These are phyloP conservation scores for Pantherophis alleghaniensis DNA, from an alignment of 2,797 vertebrate species.

Conservation along the genomic window DNA sequence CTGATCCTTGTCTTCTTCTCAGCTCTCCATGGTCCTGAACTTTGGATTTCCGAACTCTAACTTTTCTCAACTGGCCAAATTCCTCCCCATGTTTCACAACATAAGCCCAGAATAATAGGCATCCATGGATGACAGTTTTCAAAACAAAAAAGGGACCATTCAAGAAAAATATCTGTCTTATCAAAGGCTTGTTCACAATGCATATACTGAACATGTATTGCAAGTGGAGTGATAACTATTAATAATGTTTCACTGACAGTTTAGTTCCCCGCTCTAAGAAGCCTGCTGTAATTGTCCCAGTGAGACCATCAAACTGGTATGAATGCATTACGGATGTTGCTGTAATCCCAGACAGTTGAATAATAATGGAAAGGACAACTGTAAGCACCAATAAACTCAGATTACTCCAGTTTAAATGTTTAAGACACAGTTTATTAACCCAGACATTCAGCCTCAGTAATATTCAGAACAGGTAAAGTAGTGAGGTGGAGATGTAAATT, in stretches of 20 bases:
- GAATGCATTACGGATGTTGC: background rate
- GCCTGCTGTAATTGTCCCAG: background rate
- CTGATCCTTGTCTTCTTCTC: background rate
- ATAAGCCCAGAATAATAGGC: background rate
- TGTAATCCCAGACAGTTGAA: background rate
- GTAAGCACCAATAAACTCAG: background rate
- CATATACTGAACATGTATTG: background rate
- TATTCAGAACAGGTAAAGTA: background rate
- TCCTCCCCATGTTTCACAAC: background rate
- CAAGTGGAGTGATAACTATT: background rate
- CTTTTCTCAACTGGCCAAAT: background rate
- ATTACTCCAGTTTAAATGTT: background rate
- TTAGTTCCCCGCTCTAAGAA: background rate
- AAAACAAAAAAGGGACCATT: background rate
- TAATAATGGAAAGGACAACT: background rate
- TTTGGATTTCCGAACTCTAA: background rate
- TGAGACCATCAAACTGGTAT: background rate
- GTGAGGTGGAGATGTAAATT: background rate
- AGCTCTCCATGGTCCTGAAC: background rate
- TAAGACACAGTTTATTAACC: background rate
- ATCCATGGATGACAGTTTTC: background rate
- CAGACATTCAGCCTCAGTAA: background rate
- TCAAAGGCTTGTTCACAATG: background rate
- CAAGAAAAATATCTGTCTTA: background rate
- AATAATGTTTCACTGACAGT: background rate